Base-by-base conservation (phyloP, 2,797 vertebrate species). In the Crenuchus spilurus region DNA sequence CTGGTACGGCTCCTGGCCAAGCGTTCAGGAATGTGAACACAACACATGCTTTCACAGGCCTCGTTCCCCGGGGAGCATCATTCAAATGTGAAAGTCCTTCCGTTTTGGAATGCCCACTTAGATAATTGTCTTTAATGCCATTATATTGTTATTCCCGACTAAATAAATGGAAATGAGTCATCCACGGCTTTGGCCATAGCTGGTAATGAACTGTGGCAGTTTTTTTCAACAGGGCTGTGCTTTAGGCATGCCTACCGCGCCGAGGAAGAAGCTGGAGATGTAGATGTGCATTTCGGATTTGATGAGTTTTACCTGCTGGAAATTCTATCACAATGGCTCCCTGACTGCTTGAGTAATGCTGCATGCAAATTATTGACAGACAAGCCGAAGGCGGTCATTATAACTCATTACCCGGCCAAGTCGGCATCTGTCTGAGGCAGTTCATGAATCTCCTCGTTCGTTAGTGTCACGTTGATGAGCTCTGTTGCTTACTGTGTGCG, bases 371-470 rank as follows among this genome's bases (percentile, higher is more conserved):
- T 26, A 77, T 66, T 80, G 75, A 72, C 78, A 70, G 70, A 82
- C 64, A 72, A 55, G 68, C 64, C 22, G n/a, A 66, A 54, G 72
- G 62, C 75, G 72, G 75, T 75, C 54, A 61, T 70, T 75, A 63
- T 44, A 65, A 64, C 76, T 72, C 68, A 77, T 80, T 80, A 80
- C 62, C 72, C 31, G 46, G 44, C 33, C 62, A 73, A 76, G 31
- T 76, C 49, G n/a, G 49, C 62, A 49, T 77, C 22, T 69, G 64
- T 80, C 55, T 49, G 62, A 31, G 62, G 62, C 70, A 68, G 44
- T 79, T 74, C 52, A 72, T 75, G 42, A 71, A 74, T 76, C 52
- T 76, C 41, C 62, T 79, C 67, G 65, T 68, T 79, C 75, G 65
- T 74, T 66, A 68, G 70, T 58, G 68, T 68, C 74, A 70, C 6